These are phyloP conservation scores for Cephalotes varians DNA, from an alignment of 2,888 invertebrate genomes.

Conservation along the genomic window DNA sequence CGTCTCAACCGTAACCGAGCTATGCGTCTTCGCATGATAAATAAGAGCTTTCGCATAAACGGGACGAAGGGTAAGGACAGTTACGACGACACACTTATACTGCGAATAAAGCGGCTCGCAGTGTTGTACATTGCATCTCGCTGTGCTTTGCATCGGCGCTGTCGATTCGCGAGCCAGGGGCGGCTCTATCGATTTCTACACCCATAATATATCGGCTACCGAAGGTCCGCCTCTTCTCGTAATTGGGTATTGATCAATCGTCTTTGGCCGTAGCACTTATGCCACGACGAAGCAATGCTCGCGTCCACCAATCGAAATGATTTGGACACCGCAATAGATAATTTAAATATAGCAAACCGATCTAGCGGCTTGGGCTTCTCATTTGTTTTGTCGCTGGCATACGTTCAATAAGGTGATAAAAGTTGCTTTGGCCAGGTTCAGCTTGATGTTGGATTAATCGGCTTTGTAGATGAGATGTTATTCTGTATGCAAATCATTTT, in stretches of 20 bases:
- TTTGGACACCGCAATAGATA: background rate
- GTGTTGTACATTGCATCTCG: constrained; percentile 58
- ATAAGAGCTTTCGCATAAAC: constrained; percentile 69
- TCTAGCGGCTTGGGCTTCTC: background rate
- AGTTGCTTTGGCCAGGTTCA: constrained; percentile 34
- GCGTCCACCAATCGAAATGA: background rate
- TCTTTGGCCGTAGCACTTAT: background rate
- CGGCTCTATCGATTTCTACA: constrained; percentile 65
- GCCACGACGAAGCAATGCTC: constrained; percentile 1
- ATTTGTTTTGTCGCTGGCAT: constrained; percentile 19
- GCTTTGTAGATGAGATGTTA: background rate
- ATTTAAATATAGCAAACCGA: constrained; percentile 34
- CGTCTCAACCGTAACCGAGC: constrained; percentile 50
- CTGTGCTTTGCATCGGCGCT: constrained; percentile 50
- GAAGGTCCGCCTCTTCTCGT: constrained; percentile 58
- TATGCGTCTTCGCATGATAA: constrained; percentile 67
- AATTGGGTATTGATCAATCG: constrained; percentile 65
- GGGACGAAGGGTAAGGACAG: constrained; percentile 65
- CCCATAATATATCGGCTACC: constrained; percentile 51
- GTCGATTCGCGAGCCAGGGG: constrained; percentile 59
- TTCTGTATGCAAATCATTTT: background rate
- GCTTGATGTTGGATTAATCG: constrained; percentile 20
- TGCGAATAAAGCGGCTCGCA: constrained; percentile 66
- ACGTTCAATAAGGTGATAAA: constrained; percentile 32
- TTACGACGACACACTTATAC: constrained; percentile 76